phyloP scores from a whole-genome alignment of 2,888 invertebrate genomes.

The Diachrysia chrysitis region DNA sequence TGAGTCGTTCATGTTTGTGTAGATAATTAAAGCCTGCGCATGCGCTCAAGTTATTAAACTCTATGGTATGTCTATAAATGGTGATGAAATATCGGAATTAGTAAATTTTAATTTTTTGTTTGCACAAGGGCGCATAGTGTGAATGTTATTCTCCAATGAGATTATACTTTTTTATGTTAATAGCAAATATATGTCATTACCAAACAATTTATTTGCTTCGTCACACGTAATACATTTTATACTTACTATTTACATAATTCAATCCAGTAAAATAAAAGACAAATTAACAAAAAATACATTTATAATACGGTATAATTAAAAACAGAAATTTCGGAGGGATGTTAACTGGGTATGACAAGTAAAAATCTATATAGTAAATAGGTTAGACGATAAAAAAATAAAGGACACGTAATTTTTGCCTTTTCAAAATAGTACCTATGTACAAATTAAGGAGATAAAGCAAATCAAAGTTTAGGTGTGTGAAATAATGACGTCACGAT shows the following conservation, averaged over 20 bases:
- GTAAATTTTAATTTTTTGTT: neutral
- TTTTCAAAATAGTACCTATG: too few relatives aligned
- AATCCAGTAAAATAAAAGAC: neutral
- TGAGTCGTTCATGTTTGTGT: constrained; percentile 20
- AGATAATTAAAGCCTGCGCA: constrained; percentile 19
- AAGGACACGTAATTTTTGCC: too few relatives aligned
- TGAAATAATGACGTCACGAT: too few relatives aligned
- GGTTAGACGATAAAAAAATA: too few relatives aligned
- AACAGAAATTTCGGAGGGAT: too few relatives aligned
- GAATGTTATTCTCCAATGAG: too few relatives aligned
- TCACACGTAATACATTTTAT: neutral
- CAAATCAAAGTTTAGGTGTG: too few relatives aligned
- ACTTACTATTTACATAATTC: neutral
- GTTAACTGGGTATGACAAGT: too few relatives aligned
- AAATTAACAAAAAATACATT: neutral
- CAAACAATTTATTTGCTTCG: neutral
- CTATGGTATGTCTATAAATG: neutral
- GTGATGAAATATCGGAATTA: neutral
- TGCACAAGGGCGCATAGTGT: too few relatives aligned
- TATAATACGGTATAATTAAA: neutral
- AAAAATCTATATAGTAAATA: too few relatives aligned
- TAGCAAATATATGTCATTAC: neutral
- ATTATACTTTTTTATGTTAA: neutral
- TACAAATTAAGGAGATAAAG: too few relatives aligned
- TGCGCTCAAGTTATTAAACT: neutral